phyloP scores from a whole-genome alignment of 2,797 vertebrate genomes.

The Oceanodroma leucorhoa region DNA sequence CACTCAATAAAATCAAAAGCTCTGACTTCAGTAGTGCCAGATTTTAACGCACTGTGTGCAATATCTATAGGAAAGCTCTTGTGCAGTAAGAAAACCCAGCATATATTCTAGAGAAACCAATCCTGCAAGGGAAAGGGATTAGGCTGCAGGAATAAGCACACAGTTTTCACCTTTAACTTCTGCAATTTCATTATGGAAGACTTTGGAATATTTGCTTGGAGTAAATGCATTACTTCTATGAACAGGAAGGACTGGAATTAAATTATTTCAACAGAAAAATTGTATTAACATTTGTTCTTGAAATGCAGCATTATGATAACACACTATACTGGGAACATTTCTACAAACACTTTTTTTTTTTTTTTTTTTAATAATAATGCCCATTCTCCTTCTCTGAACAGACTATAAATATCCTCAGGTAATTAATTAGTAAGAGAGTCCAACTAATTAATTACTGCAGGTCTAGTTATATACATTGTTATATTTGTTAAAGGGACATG shows the following conservation, averaged over 20 bases:
- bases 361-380: neutral
- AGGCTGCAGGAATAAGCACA: neutral
- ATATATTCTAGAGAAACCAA: neutral
- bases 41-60: neutral
- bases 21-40: neutral
- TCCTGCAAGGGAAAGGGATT: neutral
- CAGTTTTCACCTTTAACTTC: neutral
- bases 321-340: neutral
- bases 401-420: conserved; percentile 11
- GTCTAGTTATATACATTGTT: neutral
- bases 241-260: neutral
- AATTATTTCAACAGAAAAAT: neutral
- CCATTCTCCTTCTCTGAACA: neutral
- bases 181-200: neutral
- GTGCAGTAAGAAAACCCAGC: neutral
- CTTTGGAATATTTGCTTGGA: neutral
- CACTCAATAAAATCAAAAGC: neutral
- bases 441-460: conserved; percentile 17
- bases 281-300: conserved; percentile 3
- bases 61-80: neutral
- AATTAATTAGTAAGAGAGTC: conserved; percentile 6
- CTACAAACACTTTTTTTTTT: neutral
- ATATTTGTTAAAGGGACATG: neutral
- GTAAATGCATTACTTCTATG: neutral
- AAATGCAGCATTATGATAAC: neutral